A percentile compares a stretch with the other conserved stretches of the same genome.
These are phyloP conservation scores for Coelopa pilipes DNA, from an alignment of 2,888 invertebrate species.

Conservation along the genomic window DNA sequence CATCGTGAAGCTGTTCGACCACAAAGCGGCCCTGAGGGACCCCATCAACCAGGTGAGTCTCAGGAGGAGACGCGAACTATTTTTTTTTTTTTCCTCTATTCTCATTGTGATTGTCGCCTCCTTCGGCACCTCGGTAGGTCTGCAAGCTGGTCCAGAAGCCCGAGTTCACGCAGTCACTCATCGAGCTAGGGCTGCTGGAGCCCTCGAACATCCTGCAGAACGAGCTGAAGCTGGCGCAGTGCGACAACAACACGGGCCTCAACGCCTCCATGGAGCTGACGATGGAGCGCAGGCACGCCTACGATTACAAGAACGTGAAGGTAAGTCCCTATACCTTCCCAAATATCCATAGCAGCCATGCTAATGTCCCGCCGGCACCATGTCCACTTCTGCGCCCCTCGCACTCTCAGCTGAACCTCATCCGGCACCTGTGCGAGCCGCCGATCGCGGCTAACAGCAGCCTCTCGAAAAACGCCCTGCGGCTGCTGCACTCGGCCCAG, in stretches of 20 bases:
- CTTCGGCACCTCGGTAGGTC: conserved; percentile 46
- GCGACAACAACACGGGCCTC: conserved; percentile 42
- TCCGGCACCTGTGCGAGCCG: conserved; percentile 73
- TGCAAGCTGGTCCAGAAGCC: conserved; percentile 73
- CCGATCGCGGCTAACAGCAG: conserved; percentile 70
- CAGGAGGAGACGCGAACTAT: too few relatives aligned
- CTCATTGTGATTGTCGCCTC: too few relatives aligned
- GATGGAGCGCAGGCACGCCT: conserved; percentile 47
- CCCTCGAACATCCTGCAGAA: conserved; percentile 54
- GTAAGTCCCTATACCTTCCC: conserved; percentile 43
- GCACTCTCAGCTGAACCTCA: conserved; percentile 68
- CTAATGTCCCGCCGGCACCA: neutral
- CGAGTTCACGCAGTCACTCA: conserved; percentile 72
- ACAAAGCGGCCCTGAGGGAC: conserved; percentile 68
- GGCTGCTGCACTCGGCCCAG: conserved; percentile 69
- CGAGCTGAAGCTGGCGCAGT: conserved; percentile 50
- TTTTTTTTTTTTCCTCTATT: too few relatives aligned
- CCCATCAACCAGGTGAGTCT: conserved; percentile 67
- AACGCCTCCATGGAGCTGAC: conserved; percentile 35
- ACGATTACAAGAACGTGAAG: conserved; percentile 60
- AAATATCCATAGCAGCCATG: neutral
- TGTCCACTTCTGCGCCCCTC: too few relatives aligned
- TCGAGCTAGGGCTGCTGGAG: conserved; percentile 70
- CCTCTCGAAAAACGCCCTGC: conserved; percentile 71
- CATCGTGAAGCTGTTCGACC: conserved; percentile 68